Base-by-base conservation (phyloP, 1,140 invertebrate species). In the Adelges cooleyi region DNA sequence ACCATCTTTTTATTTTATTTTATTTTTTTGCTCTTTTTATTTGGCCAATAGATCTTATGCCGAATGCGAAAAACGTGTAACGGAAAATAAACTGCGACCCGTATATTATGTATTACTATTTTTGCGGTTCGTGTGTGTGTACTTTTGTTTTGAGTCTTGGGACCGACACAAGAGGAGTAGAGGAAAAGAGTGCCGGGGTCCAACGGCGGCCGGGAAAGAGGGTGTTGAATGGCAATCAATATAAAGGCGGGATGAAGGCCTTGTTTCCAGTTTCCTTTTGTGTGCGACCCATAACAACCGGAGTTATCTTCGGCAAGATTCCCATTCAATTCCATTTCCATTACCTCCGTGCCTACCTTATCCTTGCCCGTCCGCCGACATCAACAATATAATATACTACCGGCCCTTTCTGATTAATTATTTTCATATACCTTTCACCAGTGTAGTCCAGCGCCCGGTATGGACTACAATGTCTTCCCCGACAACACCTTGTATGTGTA, bases 261-360 rank as follows among this genome's bases (percentile, higher is more conserved):
- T 56, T 44, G 40, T 46, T 46, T 29, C 25, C 54, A 59, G 54
- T 46, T 46, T 59, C 54, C 54, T 59, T 46, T 59, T 59, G 54
- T 59, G 23, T 11, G 9, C 38, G 5, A n/a, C 23, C 10, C 3
- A 2, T 23, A 53, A 53, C 51, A 22, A 38, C 13, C 51, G 17
- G 51, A 56, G 38, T 56, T 56, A 56, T 56, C 53, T 56, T 56
- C 53, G 36, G n/a, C n/a, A 17, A 56, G 38, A 56, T 56, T 56
- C 53, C 53, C 22, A 56, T 56, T 56, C 53, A 56, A 56, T 56
- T 56, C 15, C 54, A 18, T 59, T 59, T 59, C 42, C 40, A 59
- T 46, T 59, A 46, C 25, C 20, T 13, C 4, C 6, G 18, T 9
- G 11, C 51, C 9, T 10, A 8, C 17, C 22, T 50, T 23, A 9